Conservation (phyloP, 2,113 vertebrate species). For the Jaculus jaculus region DNA sequence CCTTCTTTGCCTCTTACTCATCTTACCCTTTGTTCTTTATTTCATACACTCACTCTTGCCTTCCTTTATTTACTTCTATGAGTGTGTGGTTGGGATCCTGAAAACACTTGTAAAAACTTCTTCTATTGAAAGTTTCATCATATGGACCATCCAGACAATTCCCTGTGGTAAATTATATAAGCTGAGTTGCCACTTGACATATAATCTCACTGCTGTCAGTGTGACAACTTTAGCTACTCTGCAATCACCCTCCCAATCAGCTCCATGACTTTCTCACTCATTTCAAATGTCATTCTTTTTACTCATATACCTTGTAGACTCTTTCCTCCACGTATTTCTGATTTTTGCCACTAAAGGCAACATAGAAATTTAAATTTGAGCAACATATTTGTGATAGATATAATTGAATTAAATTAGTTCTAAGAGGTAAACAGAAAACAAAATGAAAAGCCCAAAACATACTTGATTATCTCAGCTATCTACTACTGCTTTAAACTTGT, state of each 20-base stretch:
- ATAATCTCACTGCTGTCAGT: background rate
- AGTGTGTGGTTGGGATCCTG: background rate
- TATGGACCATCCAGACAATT: background rate
- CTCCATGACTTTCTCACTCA: background rate
- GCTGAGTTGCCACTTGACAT: slow-evolving; percentile 19
- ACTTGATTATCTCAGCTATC: background rate
- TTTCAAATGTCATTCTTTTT: slow-evolving; percentile 39
- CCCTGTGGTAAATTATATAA: background rate
- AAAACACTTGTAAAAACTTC: background rate
- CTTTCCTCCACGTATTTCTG: background rate
- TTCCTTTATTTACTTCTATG: background rate
- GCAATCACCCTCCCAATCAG: slow-evolving; percentile 27
- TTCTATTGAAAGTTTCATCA: background rate
- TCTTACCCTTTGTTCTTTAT: background rate
- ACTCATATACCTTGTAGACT: background rate
- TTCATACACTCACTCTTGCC: background rate
- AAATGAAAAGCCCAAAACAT: background rate
- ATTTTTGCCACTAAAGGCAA: background rate
- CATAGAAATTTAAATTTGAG: background rate
- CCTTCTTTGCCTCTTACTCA: background rate
- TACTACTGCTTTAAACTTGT: background rate
- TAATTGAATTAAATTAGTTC: background rate
- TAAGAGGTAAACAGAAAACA: background rate
- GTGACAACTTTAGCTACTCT: background rate
- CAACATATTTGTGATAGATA: background rate